These are phyloP conservation scores for Chouioia cunea DNA, from an alignment of 2,888 invertebrate species.

Conservation along the genomic window DNA sequence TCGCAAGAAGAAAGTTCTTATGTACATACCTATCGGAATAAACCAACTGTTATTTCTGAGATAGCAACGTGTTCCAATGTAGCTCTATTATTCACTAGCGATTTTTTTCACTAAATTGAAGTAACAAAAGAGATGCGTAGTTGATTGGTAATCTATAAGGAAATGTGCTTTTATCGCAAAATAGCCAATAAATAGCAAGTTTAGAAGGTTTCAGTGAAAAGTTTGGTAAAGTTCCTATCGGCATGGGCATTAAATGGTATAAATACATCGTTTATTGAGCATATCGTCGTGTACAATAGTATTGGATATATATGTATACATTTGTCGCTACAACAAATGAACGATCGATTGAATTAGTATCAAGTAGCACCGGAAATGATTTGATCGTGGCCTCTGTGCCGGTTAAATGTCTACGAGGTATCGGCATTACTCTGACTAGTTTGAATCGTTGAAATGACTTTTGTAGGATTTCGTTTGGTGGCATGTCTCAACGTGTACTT, in stretches of 20 bases:
- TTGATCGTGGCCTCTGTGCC: slow-evolving; percentile 56
- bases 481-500: slow-evolving; percentile 54
- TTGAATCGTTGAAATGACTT: slow-evolving; percentile 43
- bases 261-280: background rate
- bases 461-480: slow-evolving; percentile 47
- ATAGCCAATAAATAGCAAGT: background rate
- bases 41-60: too few relatives aligned
- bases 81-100: too few relatives aligned
- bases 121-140: too few relatives aligned
- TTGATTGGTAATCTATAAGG: too few relatives aligned
- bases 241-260: background rate
- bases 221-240: background rate
- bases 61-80: too few relatives aligned
- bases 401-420: slow-evolving; percentile 55
- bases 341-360: slow-evolving; percentile 4
- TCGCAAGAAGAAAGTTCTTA: too few relatives aligned
- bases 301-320: background rate
- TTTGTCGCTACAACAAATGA: background rate
- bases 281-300: background rate
- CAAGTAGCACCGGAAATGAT: slow-evolving; percentile 54
- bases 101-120: too few relatives aligned
- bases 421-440: background rate
- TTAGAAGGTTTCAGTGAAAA: background rate
- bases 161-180: too few relatives aligned
- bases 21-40: too few relatives aligned